Percentiles rank a stretch among this genome's conserved stretches.
Conservation (phyloP, 2,797 vertebrate genomes). For the Synanceia verrucosa region DNA sequence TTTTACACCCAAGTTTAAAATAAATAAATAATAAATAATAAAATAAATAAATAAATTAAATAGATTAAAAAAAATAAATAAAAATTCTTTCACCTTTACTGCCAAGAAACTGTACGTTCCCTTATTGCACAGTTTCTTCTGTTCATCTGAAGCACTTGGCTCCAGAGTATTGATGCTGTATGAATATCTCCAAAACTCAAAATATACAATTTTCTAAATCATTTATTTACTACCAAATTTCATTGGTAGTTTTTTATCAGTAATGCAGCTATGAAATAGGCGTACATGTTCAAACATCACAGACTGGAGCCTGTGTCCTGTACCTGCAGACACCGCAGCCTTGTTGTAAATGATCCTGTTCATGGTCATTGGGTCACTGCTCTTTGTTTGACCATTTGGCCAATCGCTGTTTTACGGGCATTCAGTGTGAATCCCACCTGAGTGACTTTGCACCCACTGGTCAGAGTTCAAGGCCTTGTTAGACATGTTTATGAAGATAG, state of each 20-base stretch:
- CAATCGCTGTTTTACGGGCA: constrained; percentile 7
- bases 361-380: constrained; percentile 4
- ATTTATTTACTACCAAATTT: not conserved
- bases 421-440: constrained; percentile 31
- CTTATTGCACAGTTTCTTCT: not conserved
- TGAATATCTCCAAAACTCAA: not conserved
- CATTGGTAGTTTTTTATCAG: not conserved
- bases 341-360: constrained; percentile 9
- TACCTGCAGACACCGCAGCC: not conserved
- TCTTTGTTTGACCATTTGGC: constrained; percentile 43
- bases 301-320: not conserved
- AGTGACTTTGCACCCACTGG: constrained; percentile 41
- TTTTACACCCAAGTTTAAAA: not conserved
- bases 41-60: too few species aligned
- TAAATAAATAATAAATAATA: too few species aligned
- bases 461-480: constrained; percentile 66
- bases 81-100: not conserved
- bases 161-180: not conserved
- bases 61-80: too few species aligned
- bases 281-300: not conserved
- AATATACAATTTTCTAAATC: not conserved
- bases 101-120: not conserved
- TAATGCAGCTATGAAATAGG: not conserved
- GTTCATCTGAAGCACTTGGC: not conserved
- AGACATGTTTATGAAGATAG: constrained; percentile 65